A percentile compares a stretch with the other conserved stretches of the same genome.
Evolutionary conservation across 1,140 invertebrate genomes (phyloP).

Genomic region (Tribolium madens): DNA sequence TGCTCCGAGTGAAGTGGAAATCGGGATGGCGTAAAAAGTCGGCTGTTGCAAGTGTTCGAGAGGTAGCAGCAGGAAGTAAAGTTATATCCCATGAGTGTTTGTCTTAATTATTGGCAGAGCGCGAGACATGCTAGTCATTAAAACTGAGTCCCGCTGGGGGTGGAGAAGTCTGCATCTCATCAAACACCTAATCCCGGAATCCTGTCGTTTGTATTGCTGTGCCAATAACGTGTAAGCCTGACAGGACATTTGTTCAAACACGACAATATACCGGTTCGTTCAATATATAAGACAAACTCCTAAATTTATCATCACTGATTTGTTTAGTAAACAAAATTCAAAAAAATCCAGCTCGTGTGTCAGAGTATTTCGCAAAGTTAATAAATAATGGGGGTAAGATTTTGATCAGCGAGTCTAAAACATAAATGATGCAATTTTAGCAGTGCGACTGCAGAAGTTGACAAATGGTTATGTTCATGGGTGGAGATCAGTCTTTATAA

Average conservation of each 20-base stretch:
- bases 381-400: constrained; percentile 27
- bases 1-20: no score
- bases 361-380: no score
- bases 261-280: constrained; percentile 42
- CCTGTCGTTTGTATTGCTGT: constrained; percentile 54
- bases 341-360: not conserved
- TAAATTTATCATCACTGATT: constrained; percentile 44
- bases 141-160: constrained; percentile 60
- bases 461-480: constrained; percentile 46
- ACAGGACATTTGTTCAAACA: constrained; percentile 55
- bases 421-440: constrained; percentile 45
- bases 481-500: constrained; percentile 46
- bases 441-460: constrained; percentile 34
- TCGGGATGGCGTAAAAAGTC: not conserved
- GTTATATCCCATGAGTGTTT: constrained; percentile 63
- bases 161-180: constrained; percentile 62
- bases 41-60: constrained; percentile 1
- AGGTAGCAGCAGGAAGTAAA: constrained; percentile 37
- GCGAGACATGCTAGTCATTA: constrained; percentile 64
- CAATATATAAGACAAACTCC: constrained; percentile 42
- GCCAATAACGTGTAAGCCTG: constrained; percentile 52
- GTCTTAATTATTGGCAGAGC: constrained; percentile 64
- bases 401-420: constrained; percentile 15
- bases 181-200: constrained; percentile 62
- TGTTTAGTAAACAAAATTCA: not conserved